Evolutionary conservation across 2,797 vertebrate genomes (phyloP), one percentile per base, ranked within the genome.

Genomic region (Phalloptychus januarius): DNA sequence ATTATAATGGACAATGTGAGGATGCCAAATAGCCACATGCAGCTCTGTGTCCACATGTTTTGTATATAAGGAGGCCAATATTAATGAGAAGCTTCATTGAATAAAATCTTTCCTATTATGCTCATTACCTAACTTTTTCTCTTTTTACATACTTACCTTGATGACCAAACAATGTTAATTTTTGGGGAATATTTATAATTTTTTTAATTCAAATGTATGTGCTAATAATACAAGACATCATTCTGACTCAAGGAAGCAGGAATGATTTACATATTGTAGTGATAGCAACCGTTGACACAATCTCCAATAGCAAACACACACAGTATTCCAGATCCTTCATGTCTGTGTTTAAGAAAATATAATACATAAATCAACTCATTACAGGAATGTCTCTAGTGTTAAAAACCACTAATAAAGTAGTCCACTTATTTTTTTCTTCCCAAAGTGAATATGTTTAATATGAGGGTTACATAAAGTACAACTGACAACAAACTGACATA

Each of bases 391-490:
- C 12, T 44, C 40, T 70, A 16, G 67, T 42, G 40, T 44, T n/a
- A 70, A 44, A 44, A 70, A 70, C 25, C 40, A 70, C 40, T 16
- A 44, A 10, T 58, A 5, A 58, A 58, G n/a, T 40, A 58, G 40
- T 13, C 3, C 40, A 56, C 38, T 7, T 23, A 65, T 80, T 7
- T 79, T 87, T 67, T 80, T 7, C 79, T 88, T 86, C 79, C 76
- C 77, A 86, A 90, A 83, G 77, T n/a, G 48, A 2, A 44, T 70
- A 70, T 84, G 92, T 94, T 94, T 94, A 92, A 93, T 94, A 88
- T 82, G 85, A 85, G 88, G 88, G 81, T 93, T 88, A 93, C 74
- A 89, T 83, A 91, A 93, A 91, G 85, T 89, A 94, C 92, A 95
- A 76, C 61, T 87, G 83, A 93, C 88, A 93, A 92, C 91, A 93